Evolutionary conservation across 2,113 vertebrate genomes (phyloP), one percentile per base, ranked within the genome.

Genomic region (Uropsilus gracilis): DNA sequence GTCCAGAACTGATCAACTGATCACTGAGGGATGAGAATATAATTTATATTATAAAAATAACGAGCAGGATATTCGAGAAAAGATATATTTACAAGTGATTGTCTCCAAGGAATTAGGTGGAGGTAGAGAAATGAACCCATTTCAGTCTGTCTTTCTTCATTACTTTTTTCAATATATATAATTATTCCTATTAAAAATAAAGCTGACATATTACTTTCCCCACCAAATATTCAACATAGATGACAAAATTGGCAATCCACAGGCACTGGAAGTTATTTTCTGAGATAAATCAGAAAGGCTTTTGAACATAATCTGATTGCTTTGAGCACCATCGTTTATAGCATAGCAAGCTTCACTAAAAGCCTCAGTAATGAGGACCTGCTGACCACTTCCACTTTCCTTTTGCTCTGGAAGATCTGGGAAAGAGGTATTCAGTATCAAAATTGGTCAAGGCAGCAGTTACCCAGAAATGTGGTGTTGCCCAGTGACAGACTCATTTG

Each of bases 381-480:
- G 32, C 44, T 66, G 30, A 68, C 12, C 55, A 82, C 22, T 85
- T 86, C 69, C 39, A 76, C 57, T 89, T 93, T 93, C 69, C 37
- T 80, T 93, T 96, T 44, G 80, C 57, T 75, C 30, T 89, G 76
- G 55, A 94, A 89, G 89, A 84, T 71, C 66, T 78, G 20, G 22
- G 26, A 77, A 10, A 71, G 55, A 59, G 39, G 16, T 46, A 64
- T 8, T 55, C 68, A 44, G 4, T 66, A 64, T 92, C 46, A 93
- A 46, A 66, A 90, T 63, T 90, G 48, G 44, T 34, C 73, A 48
- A 16, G 87, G 69, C 28, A 71, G 61, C 17, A n/a, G n/a, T n/a
- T n/a, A 9, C 37, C 22, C 53, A 66, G 59, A 77, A 68, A n/a
- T 11, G 12, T 39, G 12, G 46, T 16, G 64, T 16, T 63, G 46